Evolutionary conservation across 2,113 vertebrate genomes (phyloP), one percentile per base, ranked within the genome.

Genomic region (human): DNA sequence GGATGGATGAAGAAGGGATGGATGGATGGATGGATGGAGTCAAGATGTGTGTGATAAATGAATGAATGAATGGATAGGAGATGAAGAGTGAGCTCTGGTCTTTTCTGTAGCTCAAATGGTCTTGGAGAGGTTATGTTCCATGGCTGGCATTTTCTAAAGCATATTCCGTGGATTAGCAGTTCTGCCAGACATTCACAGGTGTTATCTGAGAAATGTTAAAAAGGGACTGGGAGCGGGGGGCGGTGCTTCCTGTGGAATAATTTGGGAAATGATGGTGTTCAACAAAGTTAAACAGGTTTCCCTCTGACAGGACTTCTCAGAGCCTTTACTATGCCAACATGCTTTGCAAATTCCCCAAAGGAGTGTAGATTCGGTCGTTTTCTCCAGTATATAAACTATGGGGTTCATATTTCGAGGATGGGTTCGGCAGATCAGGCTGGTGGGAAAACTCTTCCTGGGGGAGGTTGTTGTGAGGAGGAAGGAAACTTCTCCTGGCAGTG

Each of bases 351-450:
- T 48, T 30, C 1, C 48, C 18, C 8, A 0, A 1, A 72, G 32
- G 35, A n/a, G 30, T 1, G 0, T 4, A 9, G 20, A 22, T 4
- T 2, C 0, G 0, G 27, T 1, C 0, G 5, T 76, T 72, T 27
- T 82, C 55, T 64, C 38, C 45, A 23, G 3, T 6, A 0, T 3
- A 11, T 2, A 0, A 11, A 22, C 61, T 11, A 0, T 2, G 8
- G 79, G 32, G 35, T 16, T 72, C 1, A 0, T 30, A 8, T n/a
- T 45, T 80, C 8, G 11, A 70, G 66, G 20, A 0, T 0, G 1
- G 20, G 18, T 20, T 35, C 2, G 0, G 12, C 2, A 22, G 0
- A 5, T 7, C 4, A 3, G 66, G 22, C 32, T 8, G 0, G n/a
- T 10, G 25, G 20, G 3, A n/a, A 3, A 16, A 5, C 43, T 73